Conservation (phyloP, 2,888 invertebrate genomes). For the Drosophila vallismaia region DNA sequence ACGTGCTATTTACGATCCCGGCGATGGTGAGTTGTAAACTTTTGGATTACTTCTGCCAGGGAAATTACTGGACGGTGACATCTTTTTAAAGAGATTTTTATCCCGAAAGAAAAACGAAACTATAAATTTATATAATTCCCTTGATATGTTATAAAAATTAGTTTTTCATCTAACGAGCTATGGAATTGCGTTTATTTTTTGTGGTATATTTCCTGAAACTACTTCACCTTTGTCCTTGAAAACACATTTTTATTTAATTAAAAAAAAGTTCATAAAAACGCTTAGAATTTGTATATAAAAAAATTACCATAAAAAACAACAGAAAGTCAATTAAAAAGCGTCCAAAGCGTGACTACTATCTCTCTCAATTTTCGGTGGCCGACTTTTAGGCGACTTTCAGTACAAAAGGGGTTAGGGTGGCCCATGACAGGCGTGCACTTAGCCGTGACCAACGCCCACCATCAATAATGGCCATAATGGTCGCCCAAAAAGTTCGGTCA, state of each 20-base stretch:
- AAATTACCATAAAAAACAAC: neutral
- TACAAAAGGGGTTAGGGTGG: slow-evolving; percentile 3
- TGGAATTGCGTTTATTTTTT: neutral
- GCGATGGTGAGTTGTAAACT: slow-evolving; percentile 82
- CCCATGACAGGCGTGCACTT: slow-evolving; percentile 20
- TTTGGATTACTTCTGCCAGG: slow-evolving; percentile 37
- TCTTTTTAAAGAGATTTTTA: neutral
- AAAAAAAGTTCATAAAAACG: too few relatives aligned
- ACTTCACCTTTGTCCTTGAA: too few relatives aligned
- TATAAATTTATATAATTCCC: neutral
- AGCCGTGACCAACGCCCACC: slow-evolving; percentile 18
- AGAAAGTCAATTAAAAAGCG: slow-evolving; percentile 1
- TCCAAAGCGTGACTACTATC: neutral
- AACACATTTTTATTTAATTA: too few relatives aligned
- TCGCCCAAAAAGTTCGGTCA: slow-evolving; percentile 44
- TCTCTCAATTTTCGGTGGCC: slow-evolving; percentile 9
- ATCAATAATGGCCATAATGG: slow-evolving; percentile 12
- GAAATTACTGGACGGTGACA: neutral
- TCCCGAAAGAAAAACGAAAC: neutral
- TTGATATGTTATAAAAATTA: neutral
- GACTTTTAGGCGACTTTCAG: slow-evolving; percentile 21
- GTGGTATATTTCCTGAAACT: neutral
- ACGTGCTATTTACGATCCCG: slow-evolving; percentile 82
- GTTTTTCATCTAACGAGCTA: neutral
- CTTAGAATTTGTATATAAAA: neutral